A percentile compares a stretch with the other conserved stretches of the same genome.
Conservation (phyloP, 2,113 vertebrate species). For the Halichoerus grypus region DNA sequence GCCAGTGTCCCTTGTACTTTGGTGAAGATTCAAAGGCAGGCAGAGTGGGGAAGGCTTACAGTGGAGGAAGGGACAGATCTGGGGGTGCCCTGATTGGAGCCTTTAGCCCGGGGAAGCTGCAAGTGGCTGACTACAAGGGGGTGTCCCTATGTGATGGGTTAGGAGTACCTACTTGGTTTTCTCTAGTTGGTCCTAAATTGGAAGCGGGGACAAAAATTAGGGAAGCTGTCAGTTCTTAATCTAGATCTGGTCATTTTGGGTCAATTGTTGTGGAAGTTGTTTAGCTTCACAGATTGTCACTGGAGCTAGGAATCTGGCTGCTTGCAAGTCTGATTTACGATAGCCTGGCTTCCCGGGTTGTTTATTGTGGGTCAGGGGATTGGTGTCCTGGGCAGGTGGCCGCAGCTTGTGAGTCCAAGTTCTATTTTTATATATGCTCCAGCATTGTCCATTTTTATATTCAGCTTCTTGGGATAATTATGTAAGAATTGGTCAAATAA, state of each 20-base stretch:
- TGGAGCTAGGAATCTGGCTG: background rate
- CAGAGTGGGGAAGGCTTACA: background rate
- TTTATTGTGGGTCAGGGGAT: background rate
- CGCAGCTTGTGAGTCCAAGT: no score
- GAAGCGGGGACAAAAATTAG: background rate
- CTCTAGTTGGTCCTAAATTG: background rate
- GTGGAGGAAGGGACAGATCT: no score
- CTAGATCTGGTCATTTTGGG: background rate
- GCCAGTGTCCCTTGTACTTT: background rate
- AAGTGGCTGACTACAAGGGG: accelerated
- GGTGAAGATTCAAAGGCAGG: background rate
- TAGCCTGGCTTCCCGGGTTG: background rate
- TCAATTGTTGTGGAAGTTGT: background rate
- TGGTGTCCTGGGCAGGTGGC: background rate
- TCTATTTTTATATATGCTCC: background rate
- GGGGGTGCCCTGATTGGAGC: background rate
- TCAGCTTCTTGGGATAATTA: background rate
- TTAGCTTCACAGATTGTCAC: background rate
- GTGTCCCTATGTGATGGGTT: background rate
- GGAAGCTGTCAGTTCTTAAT: background rate
- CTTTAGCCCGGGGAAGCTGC: background rate
- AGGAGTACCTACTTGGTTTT: background rate
- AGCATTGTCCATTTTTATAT: background rate
- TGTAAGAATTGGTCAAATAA: background rate
- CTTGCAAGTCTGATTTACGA: background rate